Base-by-base conservation (phyloP, 2,797 vertebrate genomes). In the Pseudopleuronectes americanus region DNA sequence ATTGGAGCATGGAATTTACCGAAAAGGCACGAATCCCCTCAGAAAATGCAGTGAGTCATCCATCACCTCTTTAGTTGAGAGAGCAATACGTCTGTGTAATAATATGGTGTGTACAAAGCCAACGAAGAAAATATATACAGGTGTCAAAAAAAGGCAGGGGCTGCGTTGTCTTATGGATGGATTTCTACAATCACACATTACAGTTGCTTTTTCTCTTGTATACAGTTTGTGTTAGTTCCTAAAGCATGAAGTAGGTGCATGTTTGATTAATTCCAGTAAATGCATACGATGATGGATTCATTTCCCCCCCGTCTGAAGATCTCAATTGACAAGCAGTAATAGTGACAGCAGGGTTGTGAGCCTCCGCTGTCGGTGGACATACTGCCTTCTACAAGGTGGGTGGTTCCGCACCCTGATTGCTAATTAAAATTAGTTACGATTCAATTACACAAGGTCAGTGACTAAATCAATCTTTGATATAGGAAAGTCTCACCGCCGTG, bases 391-490 rank as follows among this genome's bases (percentile, higher is more conserved):
- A 90, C 79, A 55, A 89, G 80, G 85, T 85, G 88, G 90, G 89
- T 69, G 77, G 87, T 77, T 84, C 74, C 83, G 79, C 59, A 80
- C 60, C 66, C 73, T 85, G 85, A 92, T 89, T 89, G 84, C 89
- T 90, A 88, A 92, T 93, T 92, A 91, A 67, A 89, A 81, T 93
- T 91, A 92, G 87, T 90, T 88, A 89, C 71, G 66, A 90, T 89
- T 91, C 72, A 91, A 90, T 93, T 93, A 92, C 84, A 77, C 81
- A 82, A 89, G 89, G 87, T 90, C 92, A 93, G 84, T 47, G 79
- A 85, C 87, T 89, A 88, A 89, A 91, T 93, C 89, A 88, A 74
- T 87, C 82, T 83, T 73, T 81, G 78, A 84, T 14, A 6, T 71
- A 66, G 69, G 54, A 55, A 19, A 17, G 3, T 55, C 43, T 75